Conservation (phyloP, 2,888 invertebrate species). For the Sesia bembeciformis region DNA sequence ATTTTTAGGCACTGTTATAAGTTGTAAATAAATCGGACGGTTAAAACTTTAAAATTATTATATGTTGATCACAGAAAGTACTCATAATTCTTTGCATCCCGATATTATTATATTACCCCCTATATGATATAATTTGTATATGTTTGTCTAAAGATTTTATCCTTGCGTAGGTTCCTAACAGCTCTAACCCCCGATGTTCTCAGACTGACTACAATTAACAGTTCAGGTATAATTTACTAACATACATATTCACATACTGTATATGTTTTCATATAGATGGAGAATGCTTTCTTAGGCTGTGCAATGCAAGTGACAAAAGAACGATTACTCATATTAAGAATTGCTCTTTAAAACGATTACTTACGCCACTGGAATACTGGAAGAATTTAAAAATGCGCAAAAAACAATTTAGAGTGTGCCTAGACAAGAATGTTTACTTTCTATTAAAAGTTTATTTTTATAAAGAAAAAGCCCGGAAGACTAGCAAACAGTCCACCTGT, state of each 20-base stretch:
- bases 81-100: conserved; percentile 17
- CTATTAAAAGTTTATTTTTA: too few relatives aligned
- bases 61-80: conserved; percentile 1
- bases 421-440: too few relatives aligned
- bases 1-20: too few relatives aligned
- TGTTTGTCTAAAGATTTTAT: conserved; percentile 23
- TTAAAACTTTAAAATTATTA: background rate
- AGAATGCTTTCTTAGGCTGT: conserved; percentile 60
- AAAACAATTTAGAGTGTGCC: too few relatives aligned
- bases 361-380: too few relatives aligned
- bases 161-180: conserved; percentile 70
- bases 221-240: conserved; percentile 62
- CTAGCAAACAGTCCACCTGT: too few relatives aligned
- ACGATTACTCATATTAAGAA: too few relatives aligned
- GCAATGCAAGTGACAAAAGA: background rate
- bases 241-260: conserved; percentile 15
- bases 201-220: conserved; percentile 72
- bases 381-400: too few relatives aligned
- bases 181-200: conserved; percentile 72
- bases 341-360: too few relatives aligned
- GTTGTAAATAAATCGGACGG: too few relatives aligned
- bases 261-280: conserved; percentile 38
- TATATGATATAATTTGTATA: conserved; percentile 16
- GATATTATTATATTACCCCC: conserved; percentile 24
- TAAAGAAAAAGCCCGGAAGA: too few relatives aligned